Percentiles rank a stretch among this genome's conserved stretches.
These are phyloP conservation scores for Calephelis perditalis DNA, from an alignment of 2,888 invertebrate genomes.

Conservation along the genomic window DNA sequence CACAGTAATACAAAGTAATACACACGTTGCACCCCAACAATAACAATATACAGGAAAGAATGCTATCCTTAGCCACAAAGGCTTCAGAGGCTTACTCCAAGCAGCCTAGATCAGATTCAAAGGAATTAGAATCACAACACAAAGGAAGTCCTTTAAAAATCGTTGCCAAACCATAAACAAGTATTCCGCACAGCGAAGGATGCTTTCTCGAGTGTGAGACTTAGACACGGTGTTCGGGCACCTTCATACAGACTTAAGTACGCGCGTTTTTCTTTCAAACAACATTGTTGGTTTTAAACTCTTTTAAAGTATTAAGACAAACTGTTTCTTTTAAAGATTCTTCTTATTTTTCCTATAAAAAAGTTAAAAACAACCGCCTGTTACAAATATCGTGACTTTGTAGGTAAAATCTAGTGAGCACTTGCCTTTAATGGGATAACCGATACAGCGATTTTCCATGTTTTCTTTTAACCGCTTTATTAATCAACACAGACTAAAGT, in stretches of 20 bases:
- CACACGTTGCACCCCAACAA: neutral
- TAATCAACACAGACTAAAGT: too few species aligned
- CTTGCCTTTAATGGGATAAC: too few species aligned
- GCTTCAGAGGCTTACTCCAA: neutral
- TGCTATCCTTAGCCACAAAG: neutral
- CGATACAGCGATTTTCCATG: too few species aligned
- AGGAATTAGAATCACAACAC: constrained; percentile 24
- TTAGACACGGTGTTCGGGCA: constrained; percentile 8
- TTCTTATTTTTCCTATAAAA: too few species aligned
- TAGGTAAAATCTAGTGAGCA: too few species aligned
- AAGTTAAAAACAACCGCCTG: too few species aligned
- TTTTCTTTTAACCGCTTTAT: too few species aligned
- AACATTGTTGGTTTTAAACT: too few species aligned
- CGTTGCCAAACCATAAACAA: constrained; percentile 29
- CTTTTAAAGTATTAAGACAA: too few species aligned
- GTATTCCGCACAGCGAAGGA: constrained; percentile 21
- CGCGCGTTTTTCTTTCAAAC: neutral
- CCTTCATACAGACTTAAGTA: constrained; percentile 5
- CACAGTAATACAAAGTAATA: neutral
- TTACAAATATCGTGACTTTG: too few species aligned
- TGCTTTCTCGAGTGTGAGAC: constrained; percentile 18
- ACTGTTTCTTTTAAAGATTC: too few species aligned
- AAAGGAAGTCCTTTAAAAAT: constrained; percentile 29
- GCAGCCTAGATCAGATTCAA: constrained; percentile 18
- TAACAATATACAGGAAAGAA: neutral